Evolutionary conservation across 1,140 invertebrate genomes (phyloP).

Genomic region (Pygmarrhopalites habei): DNA sequence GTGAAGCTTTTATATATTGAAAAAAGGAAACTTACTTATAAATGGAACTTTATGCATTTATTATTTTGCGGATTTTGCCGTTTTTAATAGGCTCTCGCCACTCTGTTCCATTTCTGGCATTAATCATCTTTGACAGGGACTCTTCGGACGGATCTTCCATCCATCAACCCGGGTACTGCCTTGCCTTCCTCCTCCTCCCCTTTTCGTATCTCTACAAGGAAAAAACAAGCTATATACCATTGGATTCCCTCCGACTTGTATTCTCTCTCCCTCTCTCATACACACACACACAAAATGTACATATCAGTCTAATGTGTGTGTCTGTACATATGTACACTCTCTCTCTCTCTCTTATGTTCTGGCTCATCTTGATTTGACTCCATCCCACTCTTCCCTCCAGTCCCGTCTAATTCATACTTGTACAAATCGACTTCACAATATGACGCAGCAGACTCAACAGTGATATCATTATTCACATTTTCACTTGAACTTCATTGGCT

Average conservation of each 20-base stretch:
- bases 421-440: constrained; percentile 24
- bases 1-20: not conserved
- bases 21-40: constrained; percentile 1
- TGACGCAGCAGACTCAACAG: constrained; percentile 21
- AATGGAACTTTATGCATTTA: constrained; percentile 20
- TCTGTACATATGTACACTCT: no score
- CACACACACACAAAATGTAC: no score
- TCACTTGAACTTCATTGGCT: constrained; percentile 30
- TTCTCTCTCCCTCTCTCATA: not conserved
- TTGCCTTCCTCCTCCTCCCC: constrained; percentile 14
- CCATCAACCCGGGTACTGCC: constrained; percentile 34
- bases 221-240: not conserved
- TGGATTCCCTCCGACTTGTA: not conserved
- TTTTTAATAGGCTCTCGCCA: constrained; percentile 19
- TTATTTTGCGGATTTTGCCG: constrained; percentile 32
- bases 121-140: constrained; percentile 40
- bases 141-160: constrained; percentile 32
- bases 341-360: no score
- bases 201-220: not conserved
- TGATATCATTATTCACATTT: constrained; percentile 35
- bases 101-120: constrained; percentile 35
- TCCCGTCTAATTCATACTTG: constrained; percentile 24
- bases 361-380: constrained; percentile 31
- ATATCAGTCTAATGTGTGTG: no score
- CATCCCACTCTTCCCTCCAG: constrained; percentile 10